A percentile compares a stretch with the other conserved stretches of the same genome.
phyloP scores from a whole-genome alignment of 2,797 vertebrate genomes.

The Xyrichtys novacula region DNA sequence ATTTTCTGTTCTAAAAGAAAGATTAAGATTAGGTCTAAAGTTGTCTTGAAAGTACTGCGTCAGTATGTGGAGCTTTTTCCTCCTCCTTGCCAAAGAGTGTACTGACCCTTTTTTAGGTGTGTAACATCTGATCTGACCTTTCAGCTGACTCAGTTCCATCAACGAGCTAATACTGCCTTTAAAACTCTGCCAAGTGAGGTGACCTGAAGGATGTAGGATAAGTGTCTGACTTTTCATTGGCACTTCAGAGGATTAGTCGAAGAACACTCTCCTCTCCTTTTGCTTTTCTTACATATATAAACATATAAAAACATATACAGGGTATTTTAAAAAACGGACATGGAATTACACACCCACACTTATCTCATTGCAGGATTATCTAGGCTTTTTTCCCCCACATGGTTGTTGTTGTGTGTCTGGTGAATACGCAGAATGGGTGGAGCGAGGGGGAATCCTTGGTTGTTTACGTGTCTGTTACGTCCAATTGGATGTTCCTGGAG shows the following conservation, averaged over 20 bases:
- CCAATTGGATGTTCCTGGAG: slow-evolving; percentile 29
- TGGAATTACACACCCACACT: neutral
- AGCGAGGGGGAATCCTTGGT: slow-evolving; percentile 29
- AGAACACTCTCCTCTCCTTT: neutral
- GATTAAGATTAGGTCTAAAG: too few relatives aligned
- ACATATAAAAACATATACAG: neutral
- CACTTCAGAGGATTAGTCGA: neutral
- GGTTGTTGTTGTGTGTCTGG: slow-evolving; percentile 3
- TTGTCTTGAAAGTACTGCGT: neutral
- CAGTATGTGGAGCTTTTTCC: neutral
- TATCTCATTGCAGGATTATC: slow-evolving; percentile 50
- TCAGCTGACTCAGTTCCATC: slow-evolving; percentile 3
- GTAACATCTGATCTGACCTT: neutral
- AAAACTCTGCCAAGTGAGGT: slow-evolving; percentile 43
- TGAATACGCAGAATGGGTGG: slow-evolving; percentile 3
- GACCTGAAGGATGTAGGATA: slow-evolving; percentile 52
- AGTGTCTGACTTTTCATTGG: slow-evolving; percentile 37
- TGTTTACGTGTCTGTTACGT: slow-evolving; percentile 53
- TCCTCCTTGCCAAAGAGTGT: neutral
- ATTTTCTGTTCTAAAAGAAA: too few relatives aligned
- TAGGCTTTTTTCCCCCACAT: neutral
- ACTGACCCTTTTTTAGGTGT: neutral
- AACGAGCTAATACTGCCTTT: neutral
- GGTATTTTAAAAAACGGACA: neutral
- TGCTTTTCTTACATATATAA: neutral